Evolutionary conservation across 2,888 invertebrate species (phyloP).

Genomic region (Calliopum simillimum): DNA sequence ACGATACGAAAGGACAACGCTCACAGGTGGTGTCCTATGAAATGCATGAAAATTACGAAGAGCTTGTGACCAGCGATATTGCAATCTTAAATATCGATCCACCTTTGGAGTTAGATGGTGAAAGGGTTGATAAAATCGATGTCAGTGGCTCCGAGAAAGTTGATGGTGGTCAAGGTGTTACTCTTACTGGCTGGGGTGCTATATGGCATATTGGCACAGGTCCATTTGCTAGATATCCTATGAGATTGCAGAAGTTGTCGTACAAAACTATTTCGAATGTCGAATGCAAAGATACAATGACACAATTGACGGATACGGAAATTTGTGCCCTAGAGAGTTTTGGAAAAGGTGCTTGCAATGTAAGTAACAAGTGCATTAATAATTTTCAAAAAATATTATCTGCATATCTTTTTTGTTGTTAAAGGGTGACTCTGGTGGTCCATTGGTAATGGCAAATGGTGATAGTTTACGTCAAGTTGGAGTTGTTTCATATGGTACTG

Average conservation of each 20-base stretch:
- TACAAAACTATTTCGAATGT: constrained; percentile 61
- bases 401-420: constrained; percentile 4
- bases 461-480: constrained; percentile 62
- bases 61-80: constrained; percentile 62
- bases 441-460: constrained; percentile 60
- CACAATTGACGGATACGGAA: constrained; percentile 62
- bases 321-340: constrained; percentile 63
- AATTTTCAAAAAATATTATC: background rate
- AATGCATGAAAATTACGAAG: constrained; percentile 62
- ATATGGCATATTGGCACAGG: constrained; percentile 61
- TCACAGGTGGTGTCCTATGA: constrained; percentile 57
- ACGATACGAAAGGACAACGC: constrained; percentile 53
- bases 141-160: constrained; percentile 56
- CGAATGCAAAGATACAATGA: constrained; percentile 57
- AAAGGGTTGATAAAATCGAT: constrained; percentile 66
- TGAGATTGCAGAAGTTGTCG: constrained; percentile 57
- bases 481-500: constrained; percentile 66
- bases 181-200: constrained; percentile 65
- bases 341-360: constrained; percentile 66
- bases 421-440: constrained; percentile 67
- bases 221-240: constrained; percentile 60
- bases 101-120: constrained; percentile 56
- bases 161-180: constrained; percentile 55
- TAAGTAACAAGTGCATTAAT: constrained; percentile 47
- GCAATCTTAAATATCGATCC: constrained; percentile 61